Evolutionary conservation across 2,888 invertebrate genomes (phyloP), one percentile per base, ranked within the genome.

Genomic region (Drosophila longiperda): DNA sequence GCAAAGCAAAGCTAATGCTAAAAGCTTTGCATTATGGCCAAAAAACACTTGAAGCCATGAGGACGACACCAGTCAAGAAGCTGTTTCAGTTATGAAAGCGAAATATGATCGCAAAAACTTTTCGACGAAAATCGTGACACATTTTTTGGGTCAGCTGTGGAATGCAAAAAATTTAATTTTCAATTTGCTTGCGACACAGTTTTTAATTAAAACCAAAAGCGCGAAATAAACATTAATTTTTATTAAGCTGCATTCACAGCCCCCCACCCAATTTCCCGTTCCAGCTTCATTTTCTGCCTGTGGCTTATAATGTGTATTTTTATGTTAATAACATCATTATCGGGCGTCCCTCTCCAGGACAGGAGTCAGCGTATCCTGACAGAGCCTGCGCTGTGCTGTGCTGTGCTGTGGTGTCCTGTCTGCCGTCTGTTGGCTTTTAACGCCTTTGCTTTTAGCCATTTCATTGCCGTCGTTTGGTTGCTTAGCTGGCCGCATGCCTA

Each of bases 301-400:
- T 73, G 85, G 84, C 82, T 82, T 73, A 66, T 82, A 81, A 84
- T 83, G 74, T 79, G 79, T 72, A 82, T 86, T 85, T 83, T 76
- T 77, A 78, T 87, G 85, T 82, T 87, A 87, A 85, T 86, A 85
- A 82, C 87, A 87, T 81, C 86, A 87, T 87, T 87, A 87, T 87
- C 80, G 63, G 68, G 52, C 45, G 42, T 48, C 36, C 34, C 36
- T 40, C 36, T 34, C 34, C 40, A 49, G 60, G 55, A 63, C 72
- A 33, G 50, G 34, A 62, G 36, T 17, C 62, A 34, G 53, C 63
- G 49, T 33, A 34, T 52, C 53, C 66, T 34, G 53, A 12, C 50
- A 45, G 40, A 38, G 59, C 40, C 67, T 15, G 12, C 20, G 12
- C n/a, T 45, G n/a, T 20, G 60, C 48, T 20, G 26, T 29, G 7